Base-by-base conservation (phyloP, 2,113 vertebrate species). In the Corynorhinus townsendii region DNA sequence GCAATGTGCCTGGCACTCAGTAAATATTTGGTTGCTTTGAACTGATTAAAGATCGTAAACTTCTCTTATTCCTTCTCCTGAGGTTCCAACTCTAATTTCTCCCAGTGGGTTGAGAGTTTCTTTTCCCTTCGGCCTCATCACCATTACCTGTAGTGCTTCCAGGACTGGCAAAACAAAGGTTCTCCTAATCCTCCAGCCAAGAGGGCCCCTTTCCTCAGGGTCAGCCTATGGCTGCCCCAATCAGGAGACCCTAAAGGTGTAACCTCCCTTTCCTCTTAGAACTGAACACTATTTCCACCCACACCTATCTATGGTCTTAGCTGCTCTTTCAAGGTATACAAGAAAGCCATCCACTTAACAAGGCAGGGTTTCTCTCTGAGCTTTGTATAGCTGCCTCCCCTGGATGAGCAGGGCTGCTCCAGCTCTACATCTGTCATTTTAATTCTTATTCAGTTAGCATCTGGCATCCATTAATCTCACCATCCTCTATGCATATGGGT, bases 371-470 rank as follows among this genome's bases (percentile, higher is more conserved):
- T 80, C 43, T 38, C 73, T 72, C 64, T 62, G 71, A 80, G 38
- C 43, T 38, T 8, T 71, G 11, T 54, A 45, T 2, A 72, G 66
- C n/a, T 84, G 30, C 69, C 40, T 79, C 30, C 38, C 26, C 62
- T 69, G 35, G 35, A 79, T 33, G 54, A 82, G 24, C 38, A 88
- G 19, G 30, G 4, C 59, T 59, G 24, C 30, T 76, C 2, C 90
- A 54, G 24, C 8, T 47, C 68, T 24, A 64, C 59, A 87, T 82
- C 73, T 73, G 35, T 86, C 93, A n/a, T 75, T 95, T 71, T 88
- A 73, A 89, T 95, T 89, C 95, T 86, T 87, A 73, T 90, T 95
- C 73, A 54, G 30, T 90, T 87, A 92, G 38, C 64, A 87, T 56
- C 73, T 94, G 82, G 86, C 10, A 83, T 40, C 49, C 66, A 71